phyloP scores from a whole-genome alignment of 2,888 invertebrate species.

The Drosophila nr. medialis region DNA sequence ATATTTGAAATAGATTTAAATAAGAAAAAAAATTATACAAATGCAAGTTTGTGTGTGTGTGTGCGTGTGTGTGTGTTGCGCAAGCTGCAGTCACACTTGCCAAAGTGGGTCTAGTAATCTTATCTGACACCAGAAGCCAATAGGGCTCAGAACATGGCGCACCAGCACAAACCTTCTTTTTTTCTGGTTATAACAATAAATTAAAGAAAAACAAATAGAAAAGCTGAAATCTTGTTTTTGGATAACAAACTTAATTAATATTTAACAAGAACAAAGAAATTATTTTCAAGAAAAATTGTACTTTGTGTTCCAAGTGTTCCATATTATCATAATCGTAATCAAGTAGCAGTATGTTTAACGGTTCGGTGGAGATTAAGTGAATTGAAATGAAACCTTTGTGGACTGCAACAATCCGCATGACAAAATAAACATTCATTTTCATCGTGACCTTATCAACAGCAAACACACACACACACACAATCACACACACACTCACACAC shows the following conservation, averaged over 20 bases:
- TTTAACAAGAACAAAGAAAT: background rate
- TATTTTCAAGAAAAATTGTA: background rate
- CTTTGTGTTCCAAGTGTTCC: background rate
- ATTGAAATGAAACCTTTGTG: background rate
- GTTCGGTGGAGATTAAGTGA: background rate
- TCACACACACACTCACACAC: background rate
- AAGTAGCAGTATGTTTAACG: background rate
- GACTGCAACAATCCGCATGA: constrained; percentile 13
- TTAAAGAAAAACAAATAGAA: background rate
- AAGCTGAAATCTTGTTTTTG: background rate
- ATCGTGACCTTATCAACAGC: constrained; percentile 24
- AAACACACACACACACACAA: constrained; percentile 2
- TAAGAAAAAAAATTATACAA: background rate
- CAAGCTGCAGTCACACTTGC: constrained; percentile 11
- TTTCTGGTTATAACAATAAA: background rate
- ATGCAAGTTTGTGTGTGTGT: background rate
- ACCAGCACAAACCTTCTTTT: background rate
- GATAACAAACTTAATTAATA: background rate
- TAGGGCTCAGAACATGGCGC: background rate
- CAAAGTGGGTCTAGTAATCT: constrained; percentile 27
- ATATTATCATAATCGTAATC: background rate
- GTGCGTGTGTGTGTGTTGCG: constrained; percentile 2
- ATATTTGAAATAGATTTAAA: background rate
- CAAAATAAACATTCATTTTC: constrained; percentile 10
- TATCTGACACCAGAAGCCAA: constrained; percentile 13